phyloP scores from a whole-genome alignment of 1,140 invertebrate genomes.

The Panagrolaimus sp. region DNA sequence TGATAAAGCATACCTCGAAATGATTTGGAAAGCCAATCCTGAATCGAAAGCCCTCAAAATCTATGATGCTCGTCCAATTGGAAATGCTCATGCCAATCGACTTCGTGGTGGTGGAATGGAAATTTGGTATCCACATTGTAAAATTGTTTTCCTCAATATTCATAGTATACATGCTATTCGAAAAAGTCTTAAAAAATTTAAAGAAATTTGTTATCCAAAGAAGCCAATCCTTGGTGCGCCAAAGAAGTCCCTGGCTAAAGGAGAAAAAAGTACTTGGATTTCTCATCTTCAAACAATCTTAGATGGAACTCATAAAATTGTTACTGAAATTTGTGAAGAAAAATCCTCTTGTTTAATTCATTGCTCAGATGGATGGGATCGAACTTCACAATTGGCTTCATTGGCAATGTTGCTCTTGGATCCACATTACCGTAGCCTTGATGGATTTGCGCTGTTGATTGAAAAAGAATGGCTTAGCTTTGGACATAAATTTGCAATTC shows the following conservation, averaged over 20 bases:
- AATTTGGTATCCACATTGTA: conserved; percentile 90
- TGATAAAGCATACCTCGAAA: conserved; percentile 71
- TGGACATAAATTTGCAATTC: conserved; percentile 90
- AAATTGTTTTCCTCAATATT: conserved; percentile 92
- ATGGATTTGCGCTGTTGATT: conserved; percentile 89
- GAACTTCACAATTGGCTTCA: conserved; percentile 84
- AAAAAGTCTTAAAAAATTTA: conserved; percentile 87
- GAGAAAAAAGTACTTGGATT: background rate
- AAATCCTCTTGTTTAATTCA: conserved; percentile 96
- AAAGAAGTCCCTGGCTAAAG: too few species aligned
- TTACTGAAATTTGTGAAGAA: conserved; percentile 91
- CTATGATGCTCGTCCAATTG: conserved; percentile 88
- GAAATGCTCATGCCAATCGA: conserved; percentile 90
- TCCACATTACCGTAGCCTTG: conserved; percentile 84
- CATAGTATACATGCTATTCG: conserved; percentile 86
- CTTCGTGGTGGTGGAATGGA: conserved; percentile 97
- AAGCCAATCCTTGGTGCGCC: background rate
- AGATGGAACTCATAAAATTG: conserved; percentile 84
- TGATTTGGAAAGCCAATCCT: conserved; percentile 95
- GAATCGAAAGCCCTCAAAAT: conserved; percentile 94
- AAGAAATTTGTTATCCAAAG: conserved; percentile 65
- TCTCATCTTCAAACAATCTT: conserved; percentile 74
- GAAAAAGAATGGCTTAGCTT: conserved; percentile 99
- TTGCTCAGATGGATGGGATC: conserved; percentile 98
- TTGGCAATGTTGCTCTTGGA: conserved; percentile 86